Conservation (phyloP, 2,888 invertebrate genomes). For the Pristionchus exspectatus region DNA sequence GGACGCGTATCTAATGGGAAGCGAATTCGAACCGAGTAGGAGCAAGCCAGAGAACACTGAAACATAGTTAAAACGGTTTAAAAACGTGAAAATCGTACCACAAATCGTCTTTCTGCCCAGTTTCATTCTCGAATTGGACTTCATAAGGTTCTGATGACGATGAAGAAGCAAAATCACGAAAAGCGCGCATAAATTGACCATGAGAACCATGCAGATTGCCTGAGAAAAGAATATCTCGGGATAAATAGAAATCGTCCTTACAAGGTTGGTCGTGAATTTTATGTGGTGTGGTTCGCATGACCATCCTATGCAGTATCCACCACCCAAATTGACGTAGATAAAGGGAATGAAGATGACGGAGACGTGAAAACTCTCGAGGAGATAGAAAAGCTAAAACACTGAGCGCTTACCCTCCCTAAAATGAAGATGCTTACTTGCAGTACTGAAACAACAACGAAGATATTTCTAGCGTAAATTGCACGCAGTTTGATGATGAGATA, state of each 20-base stretch:
- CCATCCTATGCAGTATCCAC: constrained; percentile 2
- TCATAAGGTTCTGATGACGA: constrained; percentile 4
- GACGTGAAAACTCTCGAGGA: neutral
- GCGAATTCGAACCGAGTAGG: neutral
- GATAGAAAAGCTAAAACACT: neutral
- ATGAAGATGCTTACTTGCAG: neutral
- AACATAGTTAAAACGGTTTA: neutral
- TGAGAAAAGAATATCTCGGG: neutral
- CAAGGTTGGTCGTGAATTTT: neutral
- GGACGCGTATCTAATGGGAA: neutral
- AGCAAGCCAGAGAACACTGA: neutral
- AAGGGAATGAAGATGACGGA: neutral
- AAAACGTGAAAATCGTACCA: neutral
- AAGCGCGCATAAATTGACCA: neutral
- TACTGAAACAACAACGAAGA: neutral
- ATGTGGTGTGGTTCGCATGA: neutral
- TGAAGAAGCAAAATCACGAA: neutral
- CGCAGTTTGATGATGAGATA: constrained; percentile 25
- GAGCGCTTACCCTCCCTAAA: neutral
- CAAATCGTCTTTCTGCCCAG: neutral
- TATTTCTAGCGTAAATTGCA: neutral
- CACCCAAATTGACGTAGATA: neutral
- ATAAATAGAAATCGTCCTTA: neutral
- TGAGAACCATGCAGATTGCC: neutral
- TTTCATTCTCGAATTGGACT: neutral